A percentile compares a stretch with the other conserved stretches of the same genome.
These are phyloP conservation scores for Nymphalis polychloros DNA, from an alignment of 2,888 invertebrate species.

Conservation along the genomic window DNA sequence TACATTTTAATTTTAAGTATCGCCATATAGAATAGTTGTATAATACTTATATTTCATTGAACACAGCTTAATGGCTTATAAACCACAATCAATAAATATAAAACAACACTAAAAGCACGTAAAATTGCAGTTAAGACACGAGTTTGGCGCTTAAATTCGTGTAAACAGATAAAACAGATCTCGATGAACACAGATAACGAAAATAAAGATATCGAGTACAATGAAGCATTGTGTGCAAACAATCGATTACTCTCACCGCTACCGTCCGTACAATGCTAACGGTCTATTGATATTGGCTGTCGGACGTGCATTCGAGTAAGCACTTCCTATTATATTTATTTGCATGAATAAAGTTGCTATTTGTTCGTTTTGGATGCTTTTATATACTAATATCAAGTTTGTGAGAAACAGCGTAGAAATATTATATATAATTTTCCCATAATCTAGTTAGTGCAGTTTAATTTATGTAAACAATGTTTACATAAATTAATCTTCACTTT, in stretches of 20 bases:
- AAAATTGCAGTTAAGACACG: neutral
- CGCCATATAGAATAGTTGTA: too few relatives aligned
- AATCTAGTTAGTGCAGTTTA: too few relatives aligned
- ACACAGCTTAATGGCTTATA: neutral
- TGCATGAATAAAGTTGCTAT: constrained; percentile 3
- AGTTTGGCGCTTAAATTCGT: constrained; percentile 3
- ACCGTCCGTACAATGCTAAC: constrained; percentile 20
- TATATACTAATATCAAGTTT: neutral
- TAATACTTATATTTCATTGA: too few relatives aligned
- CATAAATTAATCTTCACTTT: too few relatives aligned
- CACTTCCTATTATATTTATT: constrained; percentile 20
- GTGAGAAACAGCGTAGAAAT: too few relatives aligned
- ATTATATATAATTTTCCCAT: too few relatives aligned
- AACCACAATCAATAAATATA: neutral
- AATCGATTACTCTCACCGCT: constrained; percentile 37
- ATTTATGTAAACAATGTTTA: too few relatives aligned
- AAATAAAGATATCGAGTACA: constrained; percentile 24
- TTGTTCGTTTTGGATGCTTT: neutral
- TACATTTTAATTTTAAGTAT: too few relatives aligned
- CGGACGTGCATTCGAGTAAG: constrained; percentile 14
- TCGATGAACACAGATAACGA: constrained; percentile 13
- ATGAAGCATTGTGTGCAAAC: constrained; percentile 35
- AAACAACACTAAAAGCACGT: neutral
- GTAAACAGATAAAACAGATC: constrained; percentile 8
- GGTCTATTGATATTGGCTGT: constrained; percentile 21